These are phyloP conservation scores for Drosophila equinoxialis DNA, from an alignment of 1,140 invertebrate species.

Conservation along the genomic window DNA sequence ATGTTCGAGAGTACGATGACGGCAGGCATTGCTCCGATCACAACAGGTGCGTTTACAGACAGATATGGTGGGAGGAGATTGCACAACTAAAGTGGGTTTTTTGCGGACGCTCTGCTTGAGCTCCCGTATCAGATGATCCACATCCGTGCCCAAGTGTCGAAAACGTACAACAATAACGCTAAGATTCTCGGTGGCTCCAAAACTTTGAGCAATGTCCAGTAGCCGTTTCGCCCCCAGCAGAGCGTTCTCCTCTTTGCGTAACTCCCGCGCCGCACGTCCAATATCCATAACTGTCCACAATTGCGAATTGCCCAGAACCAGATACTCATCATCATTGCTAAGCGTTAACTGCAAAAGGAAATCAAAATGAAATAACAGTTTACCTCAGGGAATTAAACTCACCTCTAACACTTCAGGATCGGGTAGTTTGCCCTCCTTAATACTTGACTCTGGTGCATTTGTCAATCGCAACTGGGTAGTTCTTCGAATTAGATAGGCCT, in stretches of 20 bases:
- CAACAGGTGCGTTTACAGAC: slow-evolving; percentile 86
- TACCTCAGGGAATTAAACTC: not conserved
- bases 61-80: slow-evolving; percentile 57
- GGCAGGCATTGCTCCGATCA: slow-evolving; percentile 86
- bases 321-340: slow-evolving; percentile 91
- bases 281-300: slow-evolving; percentile 90
- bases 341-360: slow-evolving; percentile 84
- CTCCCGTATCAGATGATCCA: slow-evolving; percentile 90
- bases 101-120: slow-evolving; percentile 88
- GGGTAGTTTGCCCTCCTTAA: slow-evolving; percentile 69
- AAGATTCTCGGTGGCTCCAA: slow-evolving; percentile 91
- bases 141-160: slow-evolving; percentile 86
- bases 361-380: not conserved
- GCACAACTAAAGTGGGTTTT: slow-evolving; percentile 82
- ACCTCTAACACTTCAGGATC: slow-evolving; percentile 90
- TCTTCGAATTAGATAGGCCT: slow-evolving; percentile 86
- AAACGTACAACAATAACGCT: slow-evolving; percentile 90
- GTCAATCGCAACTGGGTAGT: slow-evolving; percentile 62
- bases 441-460: slow-evolving; percentile 3
- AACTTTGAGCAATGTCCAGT: slow-evolving; percentile 92
- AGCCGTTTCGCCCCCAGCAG: slow-evolving; percentile 91
- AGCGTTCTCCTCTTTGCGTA: slow-evolving; percentile 89
- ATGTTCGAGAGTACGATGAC: slow-evolving; percentile 83
- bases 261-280: slow-evolving; percentile 89
- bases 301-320: slow-evolving; percentile 91